A percentile compares a stretch with the other conserved stretches of the same genome.
Conservation (phyloP, 2,113 vertebrate species). For the Uropsilus gracilis region DNA sequence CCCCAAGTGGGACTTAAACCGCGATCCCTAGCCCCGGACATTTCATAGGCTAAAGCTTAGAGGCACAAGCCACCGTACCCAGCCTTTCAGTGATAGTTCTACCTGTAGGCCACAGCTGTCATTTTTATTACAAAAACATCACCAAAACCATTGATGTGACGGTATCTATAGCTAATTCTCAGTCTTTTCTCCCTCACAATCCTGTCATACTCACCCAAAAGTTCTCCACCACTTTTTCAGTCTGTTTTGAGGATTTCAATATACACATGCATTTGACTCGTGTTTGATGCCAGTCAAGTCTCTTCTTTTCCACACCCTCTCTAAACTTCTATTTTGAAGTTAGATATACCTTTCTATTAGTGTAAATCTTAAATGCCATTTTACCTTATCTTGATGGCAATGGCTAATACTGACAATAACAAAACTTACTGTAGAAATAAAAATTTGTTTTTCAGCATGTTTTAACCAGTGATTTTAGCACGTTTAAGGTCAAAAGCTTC, state of each 20-base stretch:
- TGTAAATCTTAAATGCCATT: not conserved
- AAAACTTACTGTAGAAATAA: slow-evolving; percentile 12
- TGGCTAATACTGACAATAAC: not conserved
- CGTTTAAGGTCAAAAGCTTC: not conserved
- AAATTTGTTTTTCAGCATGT: slow-evolving; percentile 13
- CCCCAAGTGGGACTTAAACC: too few relatives aligned
- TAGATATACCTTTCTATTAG: not conserved
- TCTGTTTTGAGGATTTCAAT: not conserved
- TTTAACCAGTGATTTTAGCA: slow-evolving; percentile 30
- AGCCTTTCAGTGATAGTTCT: too few relatives aligned
- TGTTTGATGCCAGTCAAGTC: not conserved
- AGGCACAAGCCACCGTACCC: too few relatives aligned
- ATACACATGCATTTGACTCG: not conserved
- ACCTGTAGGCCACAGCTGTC: not conserved
- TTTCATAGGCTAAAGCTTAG: too few relatives aligned
- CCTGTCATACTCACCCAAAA: slow-evolving; percentile 4
- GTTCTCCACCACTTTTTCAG: not conserved
- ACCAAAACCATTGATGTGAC: not conserved
- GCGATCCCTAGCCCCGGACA: too few relatives aligned
- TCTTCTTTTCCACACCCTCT: not conserved
- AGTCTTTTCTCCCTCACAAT: not conserved
- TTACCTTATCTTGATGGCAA: slow-evolving; percentile 4
- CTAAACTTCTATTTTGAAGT: slow-evolving; percentile 40
- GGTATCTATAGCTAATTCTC: not conserved
- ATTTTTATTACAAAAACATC: not conserved